phyloP scores from a whole-genome alignment of 2,888 invertebrate species.

The Drymonia ruficornis region DNA sequence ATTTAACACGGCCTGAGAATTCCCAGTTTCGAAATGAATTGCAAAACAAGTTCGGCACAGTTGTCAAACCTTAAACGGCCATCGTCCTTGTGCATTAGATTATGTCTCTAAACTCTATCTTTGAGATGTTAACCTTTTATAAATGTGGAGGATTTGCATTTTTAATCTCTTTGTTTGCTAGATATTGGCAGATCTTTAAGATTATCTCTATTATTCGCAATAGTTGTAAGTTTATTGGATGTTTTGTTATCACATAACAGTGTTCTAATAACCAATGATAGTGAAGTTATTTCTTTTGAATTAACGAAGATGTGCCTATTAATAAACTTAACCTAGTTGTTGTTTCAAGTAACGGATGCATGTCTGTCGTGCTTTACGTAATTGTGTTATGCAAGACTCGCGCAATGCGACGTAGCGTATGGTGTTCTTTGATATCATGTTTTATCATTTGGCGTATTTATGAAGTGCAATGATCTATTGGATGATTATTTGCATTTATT shows the following conservation, averaged over 20 bases:
- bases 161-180: no score
- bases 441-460: background rate
- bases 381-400: background rate
- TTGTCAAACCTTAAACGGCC: constrained; percentile 20
- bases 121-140: no score
- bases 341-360: background rate
- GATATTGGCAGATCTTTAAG: no score
- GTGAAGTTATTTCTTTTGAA: no score
- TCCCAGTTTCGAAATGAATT: constrained; percentile 22
- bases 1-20: constrained; percentile 22
- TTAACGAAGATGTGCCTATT: no score
- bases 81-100: constrained; percentile 12
- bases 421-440: background rate
- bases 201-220: no score
- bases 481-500: background rate
- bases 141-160: no score
- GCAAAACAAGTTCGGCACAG: constrained; percentile 23
- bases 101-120: background rate
- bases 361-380: background rate
- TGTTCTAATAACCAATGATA: no score
- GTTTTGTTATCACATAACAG: no score
- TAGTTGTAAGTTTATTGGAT: no score
- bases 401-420: background rate
- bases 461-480: background rate
- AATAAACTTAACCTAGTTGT: no score